Base-by-base conservation (phyloP, 2,888 invertebrate genomes). In the Seira ritae region DNA sequence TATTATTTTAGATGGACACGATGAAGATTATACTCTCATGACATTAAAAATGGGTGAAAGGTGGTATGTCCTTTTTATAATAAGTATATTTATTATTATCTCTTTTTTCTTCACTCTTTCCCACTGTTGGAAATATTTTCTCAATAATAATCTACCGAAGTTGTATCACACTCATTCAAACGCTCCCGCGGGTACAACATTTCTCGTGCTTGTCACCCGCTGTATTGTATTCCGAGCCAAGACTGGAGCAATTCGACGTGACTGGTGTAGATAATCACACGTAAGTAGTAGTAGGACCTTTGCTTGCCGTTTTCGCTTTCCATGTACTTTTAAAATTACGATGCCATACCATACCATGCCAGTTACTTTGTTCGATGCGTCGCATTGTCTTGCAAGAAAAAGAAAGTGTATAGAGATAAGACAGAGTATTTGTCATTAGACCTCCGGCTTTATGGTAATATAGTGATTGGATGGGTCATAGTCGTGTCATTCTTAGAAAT, bases 201-300 rank as follows among this genome's bases (percentile, higher is more conserved):
- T 55, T 55, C 17, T 17, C 17, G 55, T 3, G 55, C 55, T 55
- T 55, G 55, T 55, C 55, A 55, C 12, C 55, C 15, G 55, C 15
- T 55, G 55, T 55, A 55, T 55, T 55, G 17, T 55, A 55, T 55
- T 55, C 55, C 12, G 55, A 55, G 55, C 55, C 55, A 55, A 55
- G 55, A 55, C 55, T 55, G 15, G 55, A 55, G 55, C 12, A 67
- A 67, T 62, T 55, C 31, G 70, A 71, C 78, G 71, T 78, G 78
- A 78, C 65, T 65, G 55, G 23, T 60, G 37, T 69, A 78, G 66
- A 70, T 78, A 23, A 78, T 66, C 50, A 17, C 23, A 50, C 19
- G 62, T 19, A 1, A 46, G 71, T 17, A 31, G 31, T 31, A 8
- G 31, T 31, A 31, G 8, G 31, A 31, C 2, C 8, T 8, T 31